Evolutionary conservation across 1,140 invertebrate species (phyloP), one percentile per base, ranked within the genome.

Genomic region (Vanessa tameamea): DNA sequence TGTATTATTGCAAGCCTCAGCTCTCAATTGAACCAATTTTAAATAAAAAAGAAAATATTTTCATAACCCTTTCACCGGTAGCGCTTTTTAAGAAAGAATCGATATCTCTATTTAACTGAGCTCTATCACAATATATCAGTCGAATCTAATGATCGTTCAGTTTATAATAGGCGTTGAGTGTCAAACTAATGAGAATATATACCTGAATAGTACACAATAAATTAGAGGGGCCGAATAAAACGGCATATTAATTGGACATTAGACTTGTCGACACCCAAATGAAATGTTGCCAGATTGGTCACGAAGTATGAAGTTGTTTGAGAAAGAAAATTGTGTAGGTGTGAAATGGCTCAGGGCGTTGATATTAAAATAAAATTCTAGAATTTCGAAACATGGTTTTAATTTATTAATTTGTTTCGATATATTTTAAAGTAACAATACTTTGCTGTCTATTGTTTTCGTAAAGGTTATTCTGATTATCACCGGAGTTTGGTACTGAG

Each of bases 181-280:
- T 91, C 87, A 87, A 87, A 82, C 88, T 91, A 91, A 91, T 91
- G 89, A 91, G 85, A 90, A 91, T 89, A 89, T 91, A 91, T 90
- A 82, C 80, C 73, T 67, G 69, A 73, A 80, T 79, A 77, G 85
- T 87, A 82, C 78, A 81, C 85, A 79, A 91, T 91, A 91, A 89
- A 91, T 91, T 88, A 81, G 79, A 86, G 80, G 79, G 82, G 76
- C 81, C 83, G 80, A 84, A 89, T 83, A 78, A 84, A 86, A 87
- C 85, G 84, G 87, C 80, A 88, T 89, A 89, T 89, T 91, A 91
- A 89, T 89, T 88, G 87, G 85, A 85, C 80, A 91, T 89, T 89
- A 88, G 81, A 83, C 79, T 85, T 83, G 78, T 85, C 82, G 79
- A 88, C 86, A 88, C 85, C 87, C 84, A 74, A 74, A 69, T 61